Conservation (phyloP, 2,888 invertebrate genomes). For the Dascillus cervinus region DNA sequence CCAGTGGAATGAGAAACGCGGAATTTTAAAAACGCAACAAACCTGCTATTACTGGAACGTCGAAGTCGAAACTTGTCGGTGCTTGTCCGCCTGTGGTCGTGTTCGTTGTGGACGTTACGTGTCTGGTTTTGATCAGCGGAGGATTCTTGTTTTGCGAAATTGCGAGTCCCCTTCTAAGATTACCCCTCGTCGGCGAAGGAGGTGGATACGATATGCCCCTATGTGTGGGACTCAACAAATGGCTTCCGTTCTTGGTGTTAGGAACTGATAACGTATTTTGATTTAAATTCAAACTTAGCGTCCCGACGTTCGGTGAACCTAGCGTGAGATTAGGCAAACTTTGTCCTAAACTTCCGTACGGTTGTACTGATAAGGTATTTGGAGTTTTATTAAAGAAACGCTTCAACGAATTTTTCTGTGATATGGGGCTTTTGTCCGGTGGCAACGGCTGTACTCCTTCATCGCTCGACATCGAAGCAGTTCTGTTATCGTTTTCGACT, state of each 20-base stretch:
- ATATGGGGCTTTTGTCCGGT: conserved; percentile 41
- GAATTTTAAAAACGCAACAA: conserved; percentile 3
- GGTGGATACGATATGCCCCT: conserved; percentile 78
- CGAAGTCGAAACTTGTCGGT: conserved; percentile 42
- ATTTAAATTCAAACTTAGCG: conserved; percentile 32
- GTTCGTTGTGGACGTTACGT: conserved; percentile 45
- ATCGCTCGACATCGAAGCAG: conserved; percentile 58
- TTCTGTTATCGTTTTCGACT: conserved; percentile 54
- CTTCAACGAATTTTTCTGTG: conserved; percentile 35
- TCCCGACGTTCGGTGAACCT: conserved; percentile 39
- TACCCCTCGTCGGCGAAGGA: conserved; percentile 64
- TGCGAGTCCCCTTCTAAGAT: conserved; percentile 57
- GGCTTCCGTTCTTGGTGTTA: conserved; percentile 40
- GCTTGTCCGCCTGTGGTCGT: conserved; percentile 29
- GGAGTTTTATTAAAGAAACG: conserved; percentile 47
- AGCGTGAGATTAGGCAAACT: conserved; percentile 69
- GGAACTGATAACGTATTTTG: conserved; percentile 52
- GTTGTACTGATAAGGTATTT: conserved; percentile 69
- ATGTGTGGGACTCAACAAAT: conserved; percentile 51
- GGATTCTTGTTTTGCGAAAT: conserved; percentile 73
- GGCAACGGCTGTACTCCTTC: conserved; percentile 48
- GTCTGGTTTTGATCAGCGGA: conserved; percentile 72
- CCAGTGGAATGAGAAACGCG: background rate
- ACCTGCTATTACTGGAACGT: conserved; percentile 46
- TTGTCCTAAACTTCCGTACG: conserved; percentile 62